These are phyloP conservation scores for Margaritifera margaritifera DNA, from an alignment of 2,888 invertebrate genomes.

Conservation along the genomic window DNA sequence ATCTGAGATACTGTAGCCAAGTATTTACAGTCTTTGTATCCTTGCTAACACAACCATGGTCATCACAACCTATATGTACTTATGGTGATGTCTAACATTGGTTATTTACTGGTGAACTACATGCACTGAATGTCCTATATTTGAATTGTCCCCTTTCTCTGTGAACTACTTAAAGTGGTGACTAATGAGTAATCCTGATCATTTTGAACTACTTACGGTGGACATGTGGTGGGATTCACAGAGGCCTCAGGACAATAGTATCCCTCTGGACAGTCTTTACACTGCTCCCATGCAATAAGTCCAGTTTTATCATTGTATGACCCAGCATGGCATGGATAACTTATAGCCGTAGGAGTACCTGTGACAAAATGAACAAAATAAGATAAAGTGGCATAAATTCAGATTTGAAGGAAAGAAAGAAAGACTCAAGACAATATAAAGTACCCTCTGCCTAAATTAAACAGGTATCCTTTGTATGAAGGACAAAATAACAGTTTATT, in stretches of 20 bases:
- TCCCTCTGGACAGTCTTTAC: constrained; percentile 64
- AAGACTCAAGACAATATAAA: neutral
- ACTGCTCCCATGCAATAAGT: constrained; percentile 65
- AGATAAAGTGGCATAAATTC: neutral
- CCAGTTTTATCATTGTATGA: constrained; percentile 62
- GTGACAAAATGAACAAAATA: constrained; percentile 3
- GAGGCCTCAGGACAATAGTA: constrained; percentile 67
- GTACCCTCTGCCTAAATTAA: no score
- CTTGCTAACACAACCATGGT: no score
- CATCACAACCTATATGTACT: neutral
- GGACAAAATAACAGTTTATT: no score
- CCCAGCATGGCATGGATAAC: constrained; percentile 67
- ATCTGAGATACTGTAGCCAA: no score
- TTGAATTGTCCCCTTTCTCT: neutral
- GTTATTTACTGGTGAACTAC: no score
- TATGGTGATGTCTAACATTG: neutral
- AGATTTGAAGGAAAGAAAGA: neutral
- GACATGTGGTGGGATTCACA: constrained; percentile 59
- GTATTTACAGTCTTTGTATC: no score
- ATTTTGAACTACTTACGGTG: constrained; percentile 54
- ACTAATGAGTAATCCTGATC: no score
- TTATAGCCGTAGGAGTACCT: constrained; percentile 61
- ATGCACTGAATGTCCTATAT: no score
- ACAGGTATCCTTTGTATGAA: no score
- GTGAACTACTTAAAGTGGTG: neutral